phyloP scores from a whole-genome alignment of 2,113 vertebrate genomes.

The Halichoerus grypus region DNA sequence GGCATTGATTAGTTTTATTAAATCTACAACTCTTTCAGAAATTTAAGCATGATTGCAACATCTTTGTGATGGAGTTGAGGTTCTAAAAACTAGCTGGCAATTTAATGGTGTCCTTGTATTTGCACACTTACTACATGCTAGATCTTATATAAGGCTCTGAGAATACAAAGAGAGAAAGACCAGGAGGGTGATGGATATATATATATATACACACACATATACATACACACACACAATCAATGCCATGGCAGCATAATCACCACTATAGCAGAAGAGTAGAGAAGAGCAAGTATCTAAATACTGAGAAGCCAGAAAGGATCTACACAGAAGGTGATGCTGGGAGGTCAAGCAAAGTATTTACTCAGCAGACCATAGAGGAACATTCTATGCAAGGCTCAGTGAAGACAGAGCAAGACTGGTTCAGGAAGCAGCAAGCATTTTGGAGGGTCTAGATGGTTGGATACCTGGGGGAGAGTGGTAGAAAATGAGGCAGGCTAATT shows the following conservation, averaged over 20 bases:
- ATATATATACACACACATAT: background rate
- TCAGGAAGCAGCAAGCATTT: background rate
- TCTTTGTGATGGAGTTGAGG: background rate
- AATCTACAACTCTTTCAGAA: slow-evolving; percentile 16
- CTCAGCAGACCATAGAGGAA: background rate
- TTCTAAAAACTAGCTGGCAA: background rate
- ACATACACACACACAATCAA: background rate
- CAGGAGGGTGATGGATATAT: background rate
- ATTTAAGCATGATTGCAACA: background rate
- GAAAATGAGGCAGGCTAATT: background rate
- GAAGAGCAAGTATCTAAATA: background rate
- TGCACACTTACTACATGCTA: background rate
- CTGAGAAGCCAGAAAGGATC: background rate
- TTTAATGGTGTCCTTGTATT: background rate
- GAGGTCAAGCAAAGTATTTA: background rate
- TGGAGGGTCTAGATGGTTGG: background rate
- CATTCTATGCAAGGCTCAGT: background rate
- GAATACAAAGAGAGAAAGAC: background rate
- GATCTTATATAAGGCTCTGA: background rate
- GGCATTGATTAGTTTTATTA: background rate
- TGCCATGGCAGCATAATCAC: background rate
- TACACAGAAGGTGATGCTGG: background rate
- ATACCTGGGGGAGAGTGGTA: background rate
- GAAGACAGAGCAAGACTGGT: background rate
- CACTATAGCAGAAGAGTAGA: background rate